A percentile compares a stretch with the other conserved stretches of the same genome.
phyloP scores from a whole-genome alignment of 2,113 vertebrate genomes.

The Seriola quinqueradiata region DNA sequence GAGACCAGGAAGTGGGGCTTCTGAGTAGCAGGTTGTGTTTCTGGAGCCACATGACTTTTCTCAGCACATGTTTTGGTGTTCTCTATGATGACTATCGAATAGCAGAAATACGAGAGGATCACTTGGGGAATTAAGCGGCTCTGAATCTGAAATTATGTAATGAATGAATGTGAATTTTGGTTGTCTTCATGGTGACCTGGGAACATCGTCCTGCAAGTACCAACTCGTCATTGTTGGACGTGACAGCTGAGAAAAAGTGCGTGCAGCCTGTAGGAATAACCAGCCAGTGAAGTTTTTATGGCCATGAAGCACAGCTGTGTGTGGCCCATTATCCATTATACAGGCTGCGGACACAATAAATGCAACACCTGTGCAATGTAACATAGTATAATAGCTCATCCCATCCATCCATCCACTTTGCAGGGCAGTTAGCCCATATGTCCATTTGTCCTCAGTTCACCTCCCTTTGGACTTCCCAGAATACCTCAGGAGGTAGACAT shows the following conservation, averaged over 20 bases:
- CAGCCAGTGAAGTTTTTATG: background rate
- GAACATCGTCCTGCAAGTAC: background rate
- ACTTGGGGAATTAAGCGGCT: background rate
- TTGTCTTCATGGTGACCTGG: background rate
- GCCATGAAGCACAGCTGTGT: slow-evolving; percentile 13
- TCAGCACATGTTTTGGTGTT: background rate
- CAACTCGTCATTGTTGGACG: background rate
- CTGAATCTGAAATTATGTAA: background rate
- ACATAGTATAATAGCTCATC: background rate
- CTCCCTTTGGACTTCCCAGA: too few relatives aligned
- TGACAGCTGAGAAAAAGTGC: slow-evolving; percentile 18
- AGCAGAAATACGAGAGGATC: background rate
- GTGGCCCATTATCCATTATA: background rate
- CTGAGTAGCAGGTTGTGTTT: background rate
- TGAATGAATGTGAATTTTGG: too few relatives aligned
- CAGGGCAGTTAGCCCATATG: background rate
- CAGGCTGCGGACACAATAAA: slow-evolving; percentile 20
- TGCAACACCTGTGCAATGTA: slow-evolving; percentile 28
- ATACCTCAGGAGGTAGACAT: too few relatives aligned
- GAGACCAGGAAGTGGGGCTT: background rate
- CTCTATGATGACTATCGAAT: background rate
- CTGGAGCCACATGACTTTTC: background rate
- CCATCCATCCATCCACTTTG: background rate
- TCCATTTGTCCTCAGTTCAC: too few relatives aligned
- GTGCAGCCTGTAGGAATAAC: background rate